Evolutionary conservation across 1,140 invertebrate species (phyloP), one percentile per base, ranked within the genome.

Genomic region (Drosophila ficusphila): DNA sequence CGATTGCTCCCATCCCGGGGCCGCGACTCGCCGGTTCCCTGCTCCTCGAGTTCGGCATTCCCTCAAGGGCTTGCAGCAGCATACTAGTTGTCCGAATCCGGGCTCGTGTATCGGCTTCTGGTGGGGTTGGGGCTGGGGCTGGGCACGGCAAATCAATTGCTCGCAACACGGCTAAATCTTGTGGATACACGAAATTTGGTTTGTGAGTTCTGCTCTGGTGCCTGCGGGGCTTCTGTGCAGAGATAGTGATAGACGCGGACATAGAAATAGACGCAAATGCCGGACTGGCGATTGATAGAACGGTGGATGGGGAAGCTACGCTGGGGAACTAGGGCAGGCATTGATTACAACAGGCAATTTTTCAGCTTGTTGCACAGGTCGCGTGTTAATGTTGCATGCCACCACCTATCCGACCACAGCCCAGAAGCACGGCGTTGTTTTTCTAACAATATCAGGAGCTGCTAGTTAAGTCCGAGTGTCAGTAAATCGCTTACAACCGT

Each of bases 271-370:
- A 38, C 36, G 16, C 14, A 9, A 38, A 9, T 8, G 36, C 23
- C 2, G 23, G 23, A 23, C 23, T n/a, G 5, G 23, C 23, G 23
- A 23, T 23, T 23, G 23, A 23, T 23, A 5, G 2, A 5, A 5
- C 23, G 23, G 23, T 3, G 23, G 23, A 5, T 5, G 23, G 23
- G 23, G 23, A 5, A 23, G 23, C 23, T 23, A 5, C 5, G 23
- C 5, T 23, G 23, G 23, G 5, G 23, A 5, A 23, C 23, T 9
- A 33, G 42, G 60, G 53, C 54, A 49, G 44, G 68, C 72, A 78
- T 78, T 78, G 72, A 78, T 76, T 76, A 76, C 72, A 78, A 76
- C 67, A 67, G 44, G 44, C 72, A 72, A 76, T 78, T 78, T 78
- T 78, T 76, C 65, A 71, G 67, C 72, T 71, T 78, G 76, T 78